Evolutionary conservation across 2,113 vertebrate species (phyloP).

Genomic region (Felis chaus): DNA sequence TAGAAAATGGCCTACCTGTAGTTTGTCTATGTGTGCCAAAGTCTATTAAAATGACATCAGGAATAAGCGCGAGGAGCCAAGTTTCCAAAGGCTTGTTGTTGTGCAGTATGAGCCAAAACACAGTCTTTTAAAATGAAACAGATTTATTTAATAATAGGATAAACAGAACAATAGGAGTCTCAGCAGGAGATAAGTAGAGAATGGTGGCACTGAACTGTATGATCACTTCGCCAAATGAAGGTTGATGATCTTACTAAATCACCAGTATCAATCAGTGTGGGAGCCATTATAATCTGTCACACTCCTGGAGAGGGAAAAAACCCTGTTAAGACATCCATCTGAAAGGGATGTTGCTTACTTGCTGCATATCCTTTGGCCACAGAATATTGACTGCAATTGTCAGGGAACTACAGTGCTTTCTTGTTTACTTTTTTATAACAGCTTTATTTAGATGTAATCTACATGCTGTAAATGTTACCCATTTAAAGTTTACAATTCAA

Average conservation of each 20-base stretch:
- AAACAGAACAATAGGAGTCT: conserved; percentile 63
- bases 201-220: conserved; percentile 44
- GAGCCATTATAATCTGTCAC: neutral
- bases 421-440: neutral
- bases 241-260: neutral
- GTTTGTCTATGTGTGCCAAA: conserved; percentile 45
- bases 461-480: neutral
- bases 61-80: conserved; percentile 29
- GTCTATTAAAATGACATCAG: conserved; percentile 60
- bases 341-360: neutral
- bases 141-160: conserved; percentile 72
- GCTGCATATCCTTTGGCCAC: neutral
- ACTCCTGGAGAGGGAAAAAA: neutral
- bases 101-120: conserved; percentile 27
- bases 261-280: conserved; percentile 28
- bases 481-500: neutral
- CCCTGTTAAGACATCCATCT: neutral
- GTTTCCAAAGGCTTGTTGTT: conserved; percentile 56
- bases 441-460: conserved; percentile 3
- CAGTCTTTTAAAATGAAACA: conserved; percentile 62
- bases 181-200: conserved; percentile 53
- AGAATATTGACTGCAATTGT: neutral
- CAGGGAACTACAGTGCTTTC: neutral
- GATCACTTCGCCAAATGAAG: neutral
- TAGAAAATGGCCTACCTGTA: conserved; percentile 44